Base-by-base conservation (phyloP, 2,888 invertebrate genomes). In the Drosophila ezoana region DNA sequence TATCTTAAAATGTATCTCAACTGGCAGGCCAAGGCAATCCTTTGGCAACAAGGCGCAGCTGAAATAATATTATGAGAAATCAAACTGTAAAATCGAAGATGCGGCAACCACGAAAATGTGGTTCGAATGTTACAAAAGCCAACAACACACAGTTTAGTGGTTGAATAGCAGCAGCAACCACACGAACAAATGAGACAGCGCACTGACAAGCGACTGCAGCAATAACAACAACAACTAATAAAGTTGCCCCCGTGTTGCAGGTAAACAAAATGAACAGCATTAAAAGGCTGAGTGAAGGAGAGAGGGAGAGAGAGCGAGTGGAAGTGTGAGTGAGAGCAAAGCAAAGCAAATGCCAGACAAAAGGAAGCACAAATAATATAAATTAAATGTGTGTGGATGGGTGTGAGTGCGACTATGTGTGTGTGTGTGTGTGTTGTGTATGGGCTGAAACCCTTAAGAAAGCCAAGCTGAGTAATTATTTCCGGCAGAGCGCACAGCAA, bases 111-210 rank as follows among this genome's bases (percentile, higher is more conserved):
- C 87, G 72, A 76, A 83, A 84, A 83, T 87, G 90, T 77, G 90
- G 90, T 84, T 63, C 69, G 57, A 85, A 80, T 82, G 77, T 76
- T 83, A 84, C 85, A 83, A 89, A 91, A 90, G 90, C 89, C 87
- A 89, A 90, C 90, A 40, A 90, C 90, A 90, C 90, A 89, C 90
- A 91, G 87, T 90, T 91, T 90, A 87, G 91, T 90, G 91, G 90
- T 89, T 86, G 85, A 87, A 74, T 79, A 73, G 80, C 88, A 85
- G 79, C 76, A 85, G 76, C 75, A 81, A 77, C 89, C 75, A 53
- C 75, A 79, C 11, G 63, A 74, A 75, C 75, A 64, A 75, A 79
- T 75, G 63, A 72, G 77, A 44, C 76, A 52, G 57, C 40, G 47
- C 43, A 61, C 45, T 51, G 61, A 67, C 79, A 68, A 79, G 76